A percentile compares a stretch with the other conserved stretches of the same genome.
Evolutionary conservation across 2,113 vertebrate species (phyloP).

Genomic region (Varanus komodoensis): DNA sequence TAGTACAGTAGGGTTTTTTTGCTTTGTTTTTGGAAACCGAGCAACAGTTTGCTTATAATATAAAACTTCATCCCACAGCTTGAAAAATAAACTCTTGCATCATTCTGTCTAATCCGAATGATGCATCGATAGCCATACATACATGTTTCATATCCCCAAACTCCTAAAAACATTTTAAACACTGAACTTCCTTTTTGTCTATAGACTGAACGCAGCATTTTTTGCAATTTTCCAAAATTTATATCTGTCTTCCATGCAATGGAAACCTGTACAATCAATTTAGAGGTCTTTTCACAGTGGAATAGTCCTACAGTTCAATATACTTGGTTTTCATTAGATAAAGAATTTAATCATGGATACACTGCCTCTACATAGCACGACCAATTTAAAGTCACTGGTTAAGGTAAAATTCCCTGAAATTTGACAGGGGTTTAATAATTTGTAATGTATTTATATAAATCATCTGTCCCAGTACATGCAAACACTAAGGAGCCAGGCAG

Average conservation of each 20-base stretch:
- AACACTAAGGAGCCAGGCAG: constrained; percentile 76
- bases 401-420: constrained; percentile 57
- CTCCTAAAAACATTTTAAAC: not conserved
- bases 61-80: not conserved
- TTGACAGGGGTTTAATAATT: constrained; percentile 71
- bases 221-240: not conserved
- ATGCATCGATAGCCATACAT: not conserved
- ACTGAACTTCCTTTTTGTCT: not conserved
- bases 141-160: not conserved
- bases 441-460: constrained; percentile 76
- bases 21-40: not conserved
- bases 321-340: not conserved
- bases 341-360: not conserved
- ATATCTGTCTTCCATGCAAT: not conserved
- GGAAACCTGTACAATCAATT: not conserved
- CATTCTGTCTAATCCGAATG: not conserved
- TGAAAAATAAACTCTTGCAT: not conserved
- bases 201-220: not conserved
- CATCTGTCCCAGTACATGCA: constrained; percentile 73
- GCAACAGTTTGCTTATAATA: not conserved
- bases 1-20: not conserved
- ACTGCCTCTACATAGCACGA: constrained; percentile 16
- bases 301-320: not conserved
- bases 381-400: constrained; percentile 47
- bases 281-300: not conserved